Base-by-base conservation (phyloP, 2,888 invertebrate species). In the Lissonota sp. region DNA sequence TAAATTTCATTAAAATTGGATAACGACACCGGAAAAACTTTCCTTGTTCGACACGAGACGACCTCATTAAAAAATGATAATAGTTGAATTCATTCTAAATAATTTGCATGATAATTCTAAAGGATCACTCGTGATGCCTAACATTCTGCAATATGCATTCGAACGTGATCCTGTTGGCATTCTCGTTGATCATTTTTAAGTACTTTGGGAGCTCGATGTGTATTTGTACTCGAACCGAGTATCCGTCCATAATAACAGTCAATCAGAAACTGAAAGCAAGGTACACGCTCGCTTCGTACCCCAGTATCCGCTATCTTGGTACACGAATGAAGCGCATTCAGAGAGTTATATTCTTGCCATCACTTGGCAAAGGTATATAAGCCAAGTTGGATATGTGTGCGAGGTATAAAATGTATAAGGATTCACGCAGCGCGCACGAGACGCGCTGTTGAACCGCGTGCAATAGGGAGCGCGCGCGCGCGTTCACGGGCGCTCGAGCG, bases 341-440 rank as follows among this genome's bases (percentile, higher is more conserved):
- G 16, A 46, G 62, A 12, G 67, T 40, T 60, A 60, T 62, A 49
- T 60, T 6, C 44, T 40, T 14, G 6, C 53, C n/a, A 14, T 49
- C 26, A 26, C 26, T 26, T 26, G 26, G 26, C 26, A 26, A n/a
- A 71, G 53, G 72, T 70, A 72, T 26, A 26, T 26, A 26, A 26
- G 26, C 26, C 26, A 26, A 26, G 26, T 1, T 26, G 26, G 26
- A 66, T 40, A 60, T 64, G 66, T 49, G 62, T 73, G 53, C 55
- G 51, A 70, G 72, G 71, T 40, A 26, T 26, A 53, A 40, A 71
- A 46, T 57, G 64, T 64, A 64, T 69, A 69, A 78, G 75, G 77
- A 79, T 76, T 78, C 78, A 78, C 51, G 69, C 72, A 78, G 75
- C 73, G 75, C 73, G 82, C 78, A 72, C 78, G 67, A 26, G 26